Base-by-base conservation (phyloP, 2,797 vertebrate species). In the Lateolabrax maculatus region DNA sequence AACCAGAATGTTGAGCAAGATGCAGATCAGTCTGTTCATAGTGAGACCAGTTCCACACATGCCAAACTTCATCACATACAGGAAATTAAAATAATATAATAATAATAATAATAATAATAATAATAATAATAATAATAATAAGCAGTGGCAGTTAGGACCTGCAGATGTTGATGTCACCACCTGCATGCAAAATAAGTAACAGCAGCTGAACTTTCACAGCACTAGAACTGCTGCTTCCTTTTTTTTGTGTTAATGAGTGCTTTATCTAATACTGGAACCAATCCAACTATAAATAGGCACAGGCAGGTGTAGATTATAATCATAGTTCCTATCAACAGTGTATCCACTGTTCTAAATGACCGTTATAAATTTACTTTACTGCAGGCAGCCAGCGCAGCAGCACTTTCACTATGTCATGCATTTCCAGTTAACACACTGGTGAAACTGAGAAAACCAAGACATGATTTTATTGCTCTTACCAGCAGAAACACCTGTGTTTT, bases 381-480 rank as follows among this genome's bases (percentile, higher is more conserved):
- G 25, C 11, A 27, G 13, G 43, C 15, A 21, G 49, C n/a, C 25
- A 51, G 9, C 21, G 41, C 19, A 49, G 29, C 10, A 29, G 8
- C n/a, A 23, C 6, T 4, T 21, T 5, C 15, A 60, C 27, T 18
- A 18, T 11, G 11, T 2, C 11, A 1, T 43, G 7, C 13, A 62
- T 31, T 13, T 25, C 3, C 58, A 60, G 4, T 37, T 37, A 9
- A 43, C 7, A 41, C 11, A 51, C 3, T 55, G 46, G 0, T 52
- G 13, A 43, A 43, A 31, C 23, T 43, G 10, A n/a, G 31, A 23
- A 29, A 29, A 48, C 43, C 2, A 9, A n/a, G 25, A 5, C 19
- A 19, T 55, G 21, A 13, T 55, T 67, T 58, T 1, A 51, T 70
- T 60, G 44, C 11, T 53, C 75, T 86, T 76, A 93, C 90, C 82